These are phyloP conservation scores for Pyralis farinalis DNA, from an alignment of 2,888 invertebrate species.

Conservation along the genomic window DNA sequence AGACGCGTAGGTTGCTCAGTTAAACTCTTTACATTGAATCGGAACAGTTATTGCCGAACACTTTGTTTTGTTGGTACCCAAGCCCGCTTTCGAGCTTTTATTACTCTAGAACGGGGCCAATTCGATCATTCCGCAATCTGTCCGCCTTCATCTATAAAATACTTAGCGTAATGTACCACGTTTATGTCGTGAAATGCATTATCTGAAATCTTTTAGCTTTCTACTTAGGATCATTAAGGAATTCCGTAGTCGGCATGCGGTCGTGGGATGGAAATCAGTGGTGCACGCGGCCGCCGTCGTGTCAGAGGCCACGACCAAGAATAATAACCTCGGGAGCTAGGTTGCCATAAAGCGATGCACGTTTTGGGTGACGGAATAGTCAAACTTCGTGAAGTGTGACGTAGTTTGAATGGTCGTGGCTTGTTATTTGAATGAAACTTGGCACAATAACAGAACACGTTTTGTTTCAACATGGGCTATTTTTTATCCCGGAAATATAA, in stretches of 20 bases:
- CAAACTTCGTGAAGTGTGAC: too few species aligned
- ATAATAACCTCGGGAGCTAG: conserved; percentile 2
- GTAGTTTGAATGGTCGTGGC: too few species aligned
- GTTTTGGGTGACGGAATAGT: too few species aligned
- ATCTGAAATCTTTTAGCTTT: conserved; percentile 38
- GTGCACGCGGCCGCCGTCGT: conserved; percentile 16
- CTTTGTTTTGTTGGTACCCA: conserved; percentile 33
- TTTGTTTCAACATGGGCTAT: too few species aligned
- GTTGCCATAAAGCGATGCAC: too few species aligned
- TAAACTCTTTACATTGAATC: conserved; percentile 54
- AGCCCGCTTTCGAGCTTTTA: conserved; percentile 28
- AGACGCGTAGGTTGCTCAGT: conserved; percentile 63
- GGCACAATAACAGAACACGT: too few species aligned
- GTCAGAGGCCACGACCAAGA: conserved; percentile 32
- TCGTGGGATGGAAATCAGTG: conserved; percentile 30
- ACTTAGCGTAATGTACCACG: conserved; percentile 10
- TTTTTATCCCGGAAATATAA: too few species aligned
- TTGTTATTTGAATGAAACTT: too few species aligned
- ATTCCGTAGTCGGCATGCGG: conserved; percentile 27
- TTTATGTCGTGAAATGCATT: conserved; percentile 17
- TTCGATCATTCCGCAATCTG: conserved; percentile 19
- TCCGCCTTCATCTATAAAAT: conserved; percentile 26
- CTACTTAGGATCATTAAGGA: conserved; percentile 38
- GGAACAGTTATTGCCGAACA: conserved; percentile 59
- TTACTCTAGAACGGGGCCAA: conserved; percentile 41